A percentile compares a stretch with the other conserved stretches of the same genome.
phyloP scores from a whole-genome alignment of 1,140 invertebrate species.

The Lasioglossum albipes region DNA sequence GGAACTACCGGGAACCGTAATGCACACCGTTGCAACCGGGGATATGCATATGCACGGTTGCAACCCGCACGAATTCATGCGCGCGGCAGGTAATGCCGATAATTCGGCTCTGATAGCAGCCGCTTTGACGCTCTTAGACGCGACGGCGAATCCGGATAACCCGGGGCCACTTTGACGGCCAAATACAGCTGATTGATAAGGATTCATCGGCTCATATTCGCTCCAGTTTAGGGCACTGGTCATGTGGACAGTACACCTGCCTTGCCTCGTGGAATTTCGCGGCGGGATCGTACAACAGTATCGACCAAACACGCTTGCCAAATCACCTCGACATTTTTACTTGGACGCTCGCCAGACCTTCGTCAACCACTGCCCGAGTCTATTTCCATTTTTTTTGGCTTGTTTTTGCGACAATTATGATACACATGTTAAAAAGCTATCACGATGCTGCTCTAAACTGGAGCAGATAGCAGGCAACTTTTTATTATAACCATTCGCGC shows the following conservation, averaged over 20 bases:
- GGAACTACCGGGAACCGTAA: neutral
- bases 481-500: neutral
- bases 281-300: conserved; percentile 21
- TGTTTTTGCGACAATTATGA: neutral
- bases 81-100: neutral
- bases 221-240: conserved; percentile 45
- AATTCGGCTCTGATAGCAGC: neutral
- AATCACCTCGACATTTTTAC: neutral
- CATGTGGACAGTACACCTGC: conserved; percentile 46
- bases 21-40: neutral
- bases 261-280: conserved; percentile 29
- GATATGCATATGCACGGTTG: neutral
- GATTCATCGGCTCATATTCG: conserved; percentile 51
- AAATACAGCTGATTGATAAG: conserved; percentile 54
- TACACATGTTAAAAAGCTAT: neutral
- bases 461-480: neutral
- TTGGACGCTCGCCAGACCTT: neutral
- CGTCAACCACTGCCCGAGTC: neutral
- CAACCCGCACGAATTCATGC: conserved; percentile 1
- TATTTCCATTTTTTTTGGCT: neutral
- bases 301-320: conserved; percentile 26
- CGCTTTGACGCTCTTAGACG: neutral
- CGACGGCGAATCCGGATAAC: conserved; percentile 38
- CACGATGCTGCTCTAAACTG: neutral
- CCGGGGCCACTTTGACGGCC: conserved; percentile 32